These are phyloP conservation scores for Heterotis niloticus DNA, from an alignment of 2,113 vertebrate genomes.

Conservation along the genomic window DNA sequence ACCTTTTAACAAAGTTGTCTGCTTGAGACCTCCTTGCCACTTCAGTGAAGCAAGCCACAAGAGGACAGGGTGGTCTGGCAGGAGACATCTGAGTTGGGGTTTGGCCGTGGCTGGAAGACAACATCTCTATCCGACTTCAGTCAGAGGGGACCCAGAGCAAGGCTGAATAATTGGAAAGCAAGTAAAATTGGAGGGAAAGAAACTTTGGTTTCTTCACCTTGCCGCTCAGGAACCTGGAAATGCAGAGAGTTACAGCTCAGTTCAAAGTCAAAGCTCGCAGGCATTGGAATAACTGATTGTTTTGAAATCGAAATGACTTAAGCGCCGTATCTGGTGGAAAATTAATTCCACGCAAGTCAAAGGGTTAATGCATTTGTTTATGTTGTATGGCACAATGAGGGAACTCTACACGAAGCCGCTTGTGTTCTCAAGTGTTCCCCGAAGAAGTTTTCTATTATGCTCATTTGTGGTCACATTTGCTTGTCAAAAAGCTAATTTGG, in stretches of 20 bases:
- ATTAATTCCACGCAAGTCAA: not conserved
- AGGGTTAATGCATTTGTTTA: not conserved
- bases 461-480: not conserved
- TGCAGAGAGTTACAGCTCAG: too few species aligned
- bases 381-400: not conserved
- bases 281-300: too few species aligned
- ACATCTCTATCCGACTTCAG: not conserved
- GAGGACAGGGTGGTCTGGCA: not conserved
- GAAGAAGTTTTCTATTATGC: not conserved
- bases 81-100: not conserved
- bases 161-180: too few species aligned
- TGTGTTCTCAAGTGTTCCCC: not conserved
- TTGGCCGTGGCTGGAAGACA: not conserved
- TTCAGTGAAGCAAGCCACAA: too few species aligned
- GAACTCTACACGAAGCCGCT: not conserved
- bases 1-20: constrained; percentile 5
- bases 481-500: not conserved
- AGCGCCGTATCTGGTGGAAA: not conserved
- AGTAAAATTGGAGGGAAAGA: too few species aligned
- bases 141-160: too few species aligned
- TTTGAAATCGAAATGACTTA: too few species aligned
- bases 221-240: too few species aligned
- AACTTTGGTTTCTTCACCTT: too few species aligned
- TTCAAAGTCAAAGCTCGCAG: too few species aligned
- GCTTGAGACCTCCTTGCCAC: not conserved